These are phyloP conservation scores for Oncorhynchus masou DNA, from an alignment of 2,113 vertebrate species.

Conservation along the genomic window DNA sequence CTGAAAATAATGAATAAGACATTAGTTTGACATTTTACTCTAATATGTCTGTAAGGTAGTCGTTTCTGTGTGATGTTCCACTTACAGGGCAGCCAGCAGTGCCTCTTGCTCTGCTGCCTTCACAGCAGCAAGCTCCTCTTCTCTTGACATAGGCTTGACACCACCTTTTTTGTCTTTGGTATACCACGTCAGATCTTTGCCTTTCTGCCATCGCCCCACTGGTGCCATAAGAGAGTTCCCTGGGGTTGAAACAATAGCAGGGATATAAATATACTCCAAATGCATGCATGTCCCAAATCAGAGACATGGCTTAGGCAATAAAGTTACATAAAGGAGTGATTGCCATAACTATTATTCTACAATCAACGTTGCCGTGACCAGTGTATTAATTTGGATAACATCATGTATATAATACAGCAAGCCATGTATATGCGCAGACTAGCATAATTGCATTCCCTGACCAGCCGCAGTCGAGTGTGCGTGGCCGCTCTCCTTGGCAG, in stretches of 20 bases:
- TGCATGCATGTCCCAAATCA: no score
- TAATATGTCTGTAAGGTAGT: not conserved
- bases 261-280: no score
- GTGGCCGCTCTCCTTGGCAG: no score
- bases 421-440: no score
- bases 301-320: no score
- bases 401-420: no score
- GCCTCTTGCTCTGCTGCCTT: conserved; percentile 89
- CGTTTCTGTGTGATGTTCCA: conserved; percentile 6
- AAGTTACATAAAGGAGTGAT: no score
- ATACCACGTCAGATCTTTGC: conserved; percentile 93
- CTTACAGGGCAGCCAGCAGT: conserved; percentile 90
- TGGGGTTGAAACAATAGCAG: conserved; percentile 39
- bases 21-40: not conserved
- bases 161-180: conserved; percentile 78
- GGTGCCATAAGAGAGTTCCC: conserved; percentile 97
- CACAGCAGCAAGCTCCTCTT: conserved; percentile 86
- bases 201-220: conserved; percentile 96
- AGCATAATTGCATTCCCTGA: no score
- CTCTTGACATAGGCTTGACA: conserved; percentile 56
- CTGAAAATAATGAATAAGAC: conserved; percentile 53
- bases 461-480: no score
- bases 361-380: no score
- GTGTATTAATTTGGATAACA: no score
- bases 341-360: no score